Evolutionary conservation across 2,113 vertebrate species (phyloP).

Genomic region (Lipophrys pholis): DNA sequence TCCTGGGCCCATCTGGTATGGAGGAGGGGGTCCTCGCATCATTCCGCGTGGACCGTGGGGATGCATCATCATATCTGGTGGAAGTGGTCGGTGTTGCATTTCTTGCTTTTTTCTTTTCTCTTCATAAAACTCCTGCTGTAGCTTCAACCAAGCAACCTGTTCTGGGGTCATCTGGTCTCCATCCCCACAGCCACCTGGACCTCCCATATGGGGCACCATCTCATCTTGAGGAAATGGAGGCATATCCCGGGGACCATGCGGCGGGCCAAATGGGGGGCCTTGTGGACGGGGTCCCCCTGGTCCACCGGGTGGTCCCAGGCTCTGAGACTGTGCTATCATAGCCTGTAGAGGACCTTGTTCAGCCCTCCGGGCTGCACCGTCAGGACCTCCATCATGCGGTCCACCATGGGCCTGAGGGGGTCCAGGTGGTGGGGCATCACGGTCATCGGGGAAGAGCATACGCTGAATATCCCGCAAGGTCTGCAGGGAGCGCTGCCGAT

Average conservation of each 20-base stretch:
- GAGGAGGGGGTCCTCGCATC: conserved; percentile 94
- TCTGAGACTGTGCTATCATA: conserved; percentile 98
- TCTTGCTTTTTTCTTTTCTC: conserved; percentile 98
- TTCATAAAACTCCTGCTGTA: conserved; percentile 98
- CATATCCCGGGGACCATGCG: conserved; percentile 92
- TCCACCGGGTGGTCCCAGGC: conserved; percentile 89
- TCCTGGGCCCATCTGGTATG: conserved; percentile 94
- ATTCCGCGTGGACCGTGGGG: conserved; percentile 93
- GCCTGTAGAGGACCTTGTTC: conserved; percentile 95
- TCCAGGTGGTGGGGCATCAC: conserved; percentile 83
- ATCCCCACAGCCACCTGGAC: conserved; percentile 87
- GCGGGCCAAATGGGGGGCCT: conserved; percentile 91
- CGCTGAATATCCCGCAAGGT: conserved; percentile 97
- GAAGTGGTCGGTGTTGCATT: conserved; percentile 94
- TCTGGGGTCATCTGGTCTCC: conserved; percentile 98
- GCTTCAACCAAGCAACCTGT: conserved; percentile 97
- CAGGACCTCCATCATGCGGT: conserved; percentile 84
- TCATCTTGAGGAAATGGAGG: conserved; percentile 94
- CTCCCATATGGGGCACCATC: conserved; percentile 88
- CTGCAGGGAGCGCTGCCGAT: conserved; percentile 95
- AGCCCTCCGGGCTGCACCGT: conserved; percentile 85
- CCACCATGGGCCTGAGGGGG: conserved; percentile 83
- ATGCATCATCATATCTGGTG: conserved; percentile 96
- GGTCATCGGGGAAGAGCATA: conserved; percentile 98
- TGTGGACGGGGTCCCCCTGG: conserved; percentile 91